These are phyloP conservation scores for Mesorhabditis spiculigera DNA, from an alignment of 2,888 invertebrate species.

Conservation along the genomic window DNA sequence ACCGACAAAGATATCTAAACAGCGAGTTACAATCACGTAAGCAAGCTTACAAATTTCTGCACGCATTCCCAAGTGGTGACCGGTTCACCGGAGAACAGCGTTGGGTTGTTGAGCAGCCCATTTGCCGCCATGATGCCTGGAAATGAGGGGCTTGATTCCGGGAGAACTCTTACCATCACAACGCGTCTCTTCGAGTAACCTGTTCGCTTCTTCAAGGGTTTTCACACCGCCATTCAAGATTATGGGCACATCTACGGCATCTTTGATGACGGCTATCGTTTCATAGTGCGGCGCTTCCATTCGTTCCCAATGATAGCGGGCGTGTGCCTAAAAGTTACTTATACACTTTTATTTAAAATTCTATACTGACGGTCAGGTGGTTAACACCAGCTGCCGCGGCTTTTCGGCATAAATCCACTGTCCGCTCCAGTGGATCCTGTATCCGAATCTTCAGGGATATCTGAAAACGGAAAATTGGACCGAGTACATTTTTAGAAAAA, in stretches of 20 bases:
- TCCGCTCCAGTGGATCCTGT: slow-evolving; percentile 69
- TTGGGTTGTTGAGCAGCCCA: slow-evolving; percentile 84
- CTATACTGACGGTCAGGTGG: slow-evolving; percentile 74
- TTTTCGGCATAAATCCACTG: slow-evolving; percentile 69
- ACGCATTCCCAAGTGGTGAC: slow-evolving; percentile 76
- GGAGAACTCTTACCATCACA: slow-evolving; percentile 65
- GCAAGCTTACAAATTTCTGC: slow-evolving; percentile 71
- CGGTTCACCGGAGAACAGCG: slow-evolving; percentile 74
- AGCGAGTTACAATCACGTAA: neutral
- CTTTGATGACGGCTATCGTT: slow-evolving; percentile 67
- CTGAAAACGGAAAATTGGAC: slow-evolving; percentile 10
- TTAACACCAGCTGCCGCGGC: slow-evolving; percentile 58
- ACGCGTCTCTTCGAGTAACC: slow-evolving; percentile 70
- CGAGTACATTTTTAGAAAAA: neutral
- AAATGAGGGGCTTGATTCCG: slow-evolving; percentile 16
- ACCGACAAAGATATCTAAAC: slow-evolving; percentile 54
- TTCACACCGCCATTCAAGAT: slow-evolving; percentile 89
- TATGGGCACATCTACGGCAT: slow-evolving; percentile 69
- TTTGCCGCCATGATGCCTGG: slow-evolving; percentile 84
- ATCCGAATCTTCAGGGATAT: slow-evolving; percentile 87
- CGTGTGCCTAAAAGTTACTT: slow-evolving; percentile 65
- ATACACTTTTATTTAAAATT: neutral
- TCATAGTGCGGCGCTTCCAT: slow-evolving; percentile 70
- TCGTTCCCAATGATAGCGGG: slow-evolving; percentile 66
- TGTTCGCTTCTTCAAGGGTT: slow-evolving; percentile 71